A percentile compares a stretch with the other conserved stretches of the same genome.
Conservation (phyloP, 2,113 vertebrate species). For the Pygoscelis antarcticus region DNA sequence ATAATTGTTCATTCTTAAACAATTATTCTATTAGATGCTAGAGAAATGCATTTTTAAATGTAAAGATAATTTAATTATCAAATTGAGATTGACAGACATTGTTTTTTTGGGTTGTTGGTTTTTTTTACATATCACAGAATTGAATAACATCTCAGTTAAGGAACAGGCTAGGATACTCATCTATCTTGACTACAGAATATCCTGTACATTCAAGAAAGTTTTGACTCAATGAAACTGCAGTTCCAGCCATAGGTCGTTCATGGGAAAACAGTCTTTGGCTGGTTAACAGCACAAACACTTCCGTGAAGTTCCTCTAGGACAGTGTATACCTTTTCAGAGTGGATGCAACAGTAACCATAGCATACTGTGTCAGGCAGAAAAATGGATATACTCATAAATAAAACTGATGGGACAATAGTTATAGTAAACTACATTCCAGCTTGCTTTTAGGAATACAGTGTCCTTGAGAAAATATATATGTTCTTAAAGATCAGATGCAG, state of each 20-base stretch:
- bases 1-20: background rate
- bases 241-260: background rate
- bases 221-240: background rate
- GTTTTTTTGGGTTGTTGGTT: no score
- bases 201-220: background rate
- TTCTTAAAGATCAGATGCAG: background rate
- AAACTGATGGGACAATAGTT: background rate
- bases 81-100: background rate
- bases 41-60: background rate
- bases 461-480: background rate
- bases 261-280: background rate
- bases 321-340: background rate
- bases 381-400: background rate
- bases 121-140: background rate
- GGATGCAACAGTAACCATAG: background rate
- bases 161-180: background rate
- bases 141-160: background rate
- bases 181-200: background rate
- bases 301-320: background rate
- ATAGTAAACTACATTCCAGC: background rate
- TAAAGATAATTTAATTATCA: background rate
- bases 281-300: background rate
- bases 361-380: background rate
- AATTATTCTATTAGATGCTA: background rate
- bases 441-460: background rate